phyloP scores from a whole-genome alignment of 2,797 vertebrate genomes.

The Schizopygopsis pylzovi region DNA sequence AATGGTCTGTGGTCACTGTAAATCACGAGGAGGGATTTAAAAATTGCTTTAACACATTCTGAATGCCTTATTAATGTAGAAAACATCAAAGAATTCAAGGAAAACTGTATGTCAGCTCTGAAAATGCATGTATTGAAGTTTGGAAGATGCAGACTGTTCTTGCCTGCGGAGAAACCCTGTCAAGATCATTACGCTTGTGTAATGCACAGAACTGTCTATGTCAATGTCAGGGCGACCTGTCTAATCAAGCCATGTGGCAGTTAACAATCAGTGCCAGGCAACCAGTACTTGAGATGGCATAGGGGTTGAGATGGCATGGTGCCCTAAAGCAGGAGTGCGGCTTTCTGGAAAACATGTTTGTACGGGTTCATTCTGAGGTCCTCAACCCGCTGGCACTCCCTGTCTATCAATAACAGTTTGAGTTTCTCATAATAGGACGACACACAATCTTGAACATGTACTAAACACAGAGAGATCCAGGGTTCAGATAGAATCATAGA shows the following conservation, averaged over 20 bases:
- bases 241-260: constrained; percentile 29
- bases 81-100: constrained; percentile 8
- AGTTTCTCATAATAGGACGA: constrained; percentile 6
- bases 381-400: constrained; percentile 21
- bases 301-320: constrained; percentile 34
- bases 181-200: constrained; percentile 29
- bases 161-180: constrained; percentile 26
- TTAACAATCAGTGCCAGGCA: constrained; percentile 47
- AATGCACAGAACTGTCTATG: constrained; percentile 27
- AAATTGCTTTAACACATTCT: constrained; percentile 16
- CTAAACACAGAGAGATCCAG: constrained; percentile 1
- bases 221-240: constrained; percentile 46
- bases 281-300: constrained; percentile 13
- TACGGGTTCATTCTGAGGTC: constrained; percentile 31
- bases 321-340: constrained; percentile 27
- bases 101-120: background rate
- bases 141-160: constrained; percentile 10
- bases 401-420: background rate
- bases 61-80: constrained; percentile 18
- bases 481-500: background rate
- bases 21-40: constrained; percentile 10
- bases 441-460: constrained; percentile 18
- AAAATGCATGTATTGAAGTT: constrained; percentile 1
- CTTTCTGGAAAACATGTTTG: constrained; percentile 19
- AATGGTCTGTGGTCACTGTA: background rate